Evolutionary conservation across 2,797 vertebrate species (phyloP).

Genomic region (Notamacropus eugenii): DNA sequence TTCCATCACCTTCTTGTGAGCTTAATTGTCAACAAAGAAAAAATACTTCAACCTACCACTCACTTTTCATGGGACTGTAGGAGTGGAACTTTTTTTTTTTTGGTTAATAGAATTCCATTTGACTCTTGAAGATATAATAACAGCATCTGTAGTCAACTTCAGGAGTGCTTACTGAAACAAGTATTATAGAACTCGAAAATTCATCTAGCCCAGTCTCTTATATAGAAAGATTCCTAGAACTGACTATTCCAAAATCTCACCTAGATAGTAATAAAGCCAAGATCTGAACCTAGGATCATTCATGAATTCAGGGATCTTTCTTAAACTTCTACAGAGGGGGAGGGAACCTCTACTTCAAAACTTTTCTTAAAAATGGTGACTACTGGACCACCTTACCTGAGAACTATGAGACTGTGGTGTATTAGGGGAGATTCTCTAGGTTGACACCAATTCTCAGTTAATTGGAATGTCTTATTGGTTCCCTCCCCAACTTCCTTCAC

Average conservation of each 20-base stretch:
- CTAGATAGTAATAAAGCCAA: neutral
- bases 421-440: neutral
- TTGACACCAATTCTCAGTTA: neutral
- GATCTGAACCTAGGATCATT: neutral
- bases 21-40: neutral
- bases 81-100: neutral
- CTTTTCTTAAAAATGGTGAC: neutral
- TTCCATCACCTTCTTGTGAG: neutral
- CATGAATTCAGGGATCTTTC: neutral
- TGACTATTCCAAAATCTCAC: neutral
- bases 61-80: neutral
- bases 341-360: neutral
- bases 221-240: neutral
- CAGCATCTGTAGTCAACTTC: neutral
- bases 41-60: neutral
- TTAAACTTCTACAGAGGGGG: neutral
- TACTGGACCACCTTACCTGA: neutral
- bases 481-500: neutral
- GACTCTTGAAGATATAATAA: neutral
- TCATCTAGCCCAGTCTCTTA: neutral
- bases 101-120: neutral
- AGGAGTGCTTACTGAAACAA: neutral
- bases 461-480: neutral
- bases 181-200: neutral
- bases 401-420: neutral